Conservation (phyloP, 2,797 vertebrate species). For the Coregonus suidteri region DNA sequence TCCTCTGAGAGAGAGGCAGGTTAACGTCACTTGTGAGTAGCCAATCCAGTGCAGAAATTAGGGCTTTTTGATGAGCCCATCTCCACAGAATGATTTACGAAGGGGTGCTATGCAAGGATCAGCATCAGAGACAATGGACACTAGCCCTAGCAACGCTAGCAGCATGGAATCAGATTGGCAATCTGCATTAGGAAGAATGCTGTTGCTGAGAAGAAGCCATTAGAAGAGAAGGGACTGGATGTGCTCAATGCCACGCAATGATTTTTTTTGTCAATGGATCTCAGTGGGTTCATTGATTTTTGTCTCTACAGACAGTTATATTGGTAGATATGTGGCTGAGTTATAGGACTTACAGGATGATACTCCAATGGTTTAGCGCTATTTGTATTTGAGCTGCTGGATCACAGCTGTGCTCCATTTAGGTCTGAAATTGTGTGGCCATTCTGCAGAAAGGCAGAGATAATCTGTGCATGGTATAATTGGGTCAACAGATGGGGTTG, state of each 20-base stretch:
- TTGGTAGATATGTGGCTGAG: not conserved
- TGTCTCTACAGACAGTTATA: not conserved
- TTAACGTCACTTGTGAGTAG: constrained; percentile 24
- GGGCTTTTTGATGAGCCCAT: not conserved
- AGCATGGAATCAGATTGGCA: no score
- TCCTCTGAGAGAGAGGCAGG: constrained; percentile 32
- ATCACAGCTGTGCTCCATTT: not conserved
- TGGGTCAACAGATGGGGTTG: constrained; percentile 56
- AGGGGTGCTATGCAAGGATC: no score
- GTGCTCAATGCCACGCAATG: not conserved
- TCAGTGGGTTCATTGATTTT: not conserved
- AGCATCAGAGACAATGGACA: no score
- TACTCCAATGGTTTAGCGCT: not conserved
- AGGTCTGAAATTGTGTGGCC: not conserved
- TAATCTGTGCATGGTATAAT: constrained; percentile 53
- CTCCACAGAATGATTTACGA: no score
- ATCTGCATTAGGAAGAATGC: not conserved
- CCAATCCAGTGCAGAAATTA: constrained; percentile 29
- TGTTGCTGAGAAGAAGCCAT: not conserved
- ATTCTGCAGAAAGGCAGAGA: constrained; percentile 47
- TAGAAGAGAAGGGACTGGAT: not conserved
- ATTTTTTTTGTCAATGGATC: constrained; percentile 2
- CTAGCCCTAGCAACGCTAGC: no score
- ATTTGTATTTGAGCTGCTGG: not conserved
- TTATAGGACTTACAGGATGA: not conserved